Percentiles rank a stretch among this genome's conserved stretches.
phyloP scores from a whole-genome alignment of 2,797 vertebrate species.

The Pogoniulus pusillus region DNA sequence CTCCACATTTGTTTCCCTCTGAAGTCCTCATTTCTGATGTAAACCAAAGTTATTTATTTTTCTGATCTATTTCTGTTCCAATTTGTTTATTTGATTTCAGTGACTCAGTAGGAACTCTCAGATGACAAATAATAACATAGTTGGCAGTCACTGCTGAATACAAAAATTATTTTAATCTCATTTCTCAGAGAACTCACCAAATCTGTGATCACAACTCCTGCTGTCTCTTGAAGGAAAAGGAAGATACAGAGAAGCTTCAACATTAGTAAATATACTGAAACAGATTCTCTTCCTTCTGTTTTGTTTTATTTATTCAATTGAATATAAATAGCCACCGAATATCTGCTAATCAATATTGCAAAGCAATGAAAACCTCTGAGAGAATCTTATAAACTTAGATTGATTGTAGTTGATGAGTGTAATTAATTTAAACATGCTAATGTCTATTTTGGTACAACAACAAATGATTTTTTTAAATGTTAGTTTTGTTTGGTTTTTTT shows the following conservation, averaged over 20 bases:
- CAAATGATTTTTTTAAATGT: not conserved
- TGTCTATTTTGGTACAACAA: not conserved
- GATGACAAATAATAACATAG: not conserved
- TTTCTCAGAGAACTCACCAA: not conserved
- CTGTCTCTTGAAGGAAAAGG: not conserved
- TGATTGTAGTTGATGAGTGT: not conserved
- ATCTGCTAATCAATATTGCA: not conserved
- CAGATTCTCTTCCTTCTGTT: not conserved
- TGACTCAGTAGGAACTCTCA: not conserved
- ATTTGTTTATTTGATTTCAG: not conserved
- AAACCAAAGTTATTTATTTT: not conserved
- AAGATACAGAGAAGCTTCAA: not conserved
- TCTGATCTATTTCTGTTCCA: not conserved
- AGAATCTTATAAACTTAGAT: not conserved
- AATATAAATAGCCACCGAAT: not conserved
- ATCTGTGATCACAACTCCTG: not conserved
- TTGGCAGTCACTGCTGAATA: not conserved
- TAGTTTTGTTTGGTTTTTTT: too few relatives aligned
- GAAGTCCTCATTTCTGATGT: not conserved
- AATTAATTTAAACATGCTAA: not conserved
- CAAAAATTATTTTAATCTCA: fast-evolving
- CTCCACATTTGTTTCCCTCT: not conserved
- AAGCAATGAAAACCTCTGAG: not conserved
- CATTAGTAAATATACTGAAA: not conserved
- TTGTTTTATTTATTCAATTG: not conserved